Evolutionary conservation across 2,113 vertebrate species (phyloP).

Genomic region (Heloderma charlesbogerti): DNA sequence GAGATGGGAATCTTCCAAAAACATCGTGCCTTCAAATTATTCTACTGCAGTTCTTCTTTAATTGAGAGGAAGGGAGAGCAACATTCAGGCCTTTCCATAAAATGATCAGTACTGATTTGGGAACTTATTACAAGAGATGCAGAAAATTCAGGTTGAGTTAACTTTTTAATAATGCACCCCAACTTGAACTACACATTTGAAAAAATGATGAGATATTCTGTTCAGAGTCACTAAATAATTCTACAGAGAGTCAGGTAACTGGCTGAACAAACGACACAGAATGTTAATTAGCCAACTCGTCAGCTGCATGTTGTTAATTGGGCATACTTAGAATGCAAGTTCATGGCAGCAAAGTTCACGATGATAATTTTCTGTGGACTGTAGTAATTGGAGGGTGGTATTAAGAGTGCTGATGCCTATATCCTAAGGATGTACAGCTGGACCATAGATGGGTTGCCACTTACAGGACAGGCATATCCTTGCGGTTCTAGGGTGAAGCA

Average conservation of each 20-base stretch:
- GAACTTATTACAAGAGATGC: background rate
- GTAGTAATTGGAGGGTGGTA: background rate
- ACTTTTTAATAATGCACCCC: background rate
- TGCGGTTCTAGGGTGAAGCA: background rate
- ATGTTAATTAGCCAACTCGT: conserved; percentile 6
- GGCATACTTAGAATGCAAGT: conserved; percentile 9
- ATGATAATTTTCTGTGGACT: conserved; percentile 16
- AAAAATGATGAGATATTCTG: conserved; percentile 53
- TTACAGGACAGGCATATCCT: background rate
- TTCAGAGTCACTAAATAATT: conserved; percentile 56
- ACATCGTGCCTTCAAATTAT: background rate
- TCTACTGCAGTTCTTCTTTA: background rate
- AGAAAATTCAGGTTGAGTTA: background rate
- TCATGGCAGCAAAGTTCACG: background rate
- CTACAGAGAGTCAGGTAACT: conserved; percentile 35
- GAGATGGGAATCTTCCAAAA: background rate
- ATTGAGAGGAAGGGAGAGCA: background rate
- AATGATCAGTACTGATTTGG: background rate
- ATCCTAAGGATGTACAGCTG: background rate
- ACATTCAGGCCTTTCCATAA: background rate
- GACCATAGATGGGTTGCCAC: background rate
- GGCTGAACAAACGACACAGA: conserved; percentile 52
- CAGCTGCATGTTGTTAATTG: conserved; percentile 25
- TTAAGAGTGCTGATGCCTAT: background rate
- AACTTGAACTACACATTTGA: conserved; percentile 55